Evolutionary conservation across 2,888 invertebrate genomes (phyloP), one percentile per base, ranked within the genome.

Genomic region (Drosophila atripex): DNA sequence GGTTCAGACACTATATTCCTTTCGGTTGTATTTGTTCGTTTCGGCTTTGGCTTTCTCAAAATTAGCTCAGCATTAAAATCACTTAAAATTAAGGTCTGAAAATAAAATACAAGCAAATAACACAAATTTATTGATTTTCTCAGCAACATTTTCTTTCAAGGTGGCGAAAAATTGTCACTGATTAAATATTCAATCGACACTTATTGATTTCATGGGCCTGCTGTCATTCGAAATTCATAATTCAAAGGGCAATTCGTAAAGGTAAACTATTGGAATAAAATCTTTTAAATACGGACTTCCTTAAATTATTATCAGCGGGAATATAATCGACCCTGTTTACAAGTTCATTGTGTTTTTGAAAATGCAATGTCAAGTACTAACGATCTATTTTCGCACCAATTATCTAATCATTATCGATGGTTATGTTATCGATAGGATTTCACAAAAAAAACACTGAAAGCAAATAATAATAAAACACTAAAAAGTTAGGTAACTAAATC

Each of bases 21-120:
- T 32, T 32, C 11, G n/a, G 7, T 35, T 5, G 45, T n/a, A 51
- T 64, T 60, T 61, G 61, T 60, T 60, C 47, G 60, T 16, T 47
- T 39, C 23, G 63, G 61, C 61, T 61, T 60, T 46, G 28, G 65
- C 1, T 21, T 14, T 5, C 23, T 38, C 3, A 30, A 16, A 16
- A 53, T 53, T 64, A 64, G 12, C 23, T 38, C 43, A 14, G 18
- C 63, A 64, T 64, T 64, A 52, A 64, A 66, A 66, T 38, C 53
- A 25, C n/a, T 53, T 66, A 66, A 64, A 53, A 53, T 38, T 30
- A 16, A n/a, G n/a, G 12, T 52, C 66, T 64, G 43, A 4, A 64
- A 64, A 2, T 5, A 28, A 7, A 9, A 41, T 18, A 2, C 1
- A 0, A 16, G 1, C 4, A 6, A 3, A 28, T 21, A 12, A 3